Evolutionary conservation across 2,888 invertebrate genomes (phyloP), one percentile per base, ranked within the genome.

Genomic region (Scaptomyza parva): DNA sequence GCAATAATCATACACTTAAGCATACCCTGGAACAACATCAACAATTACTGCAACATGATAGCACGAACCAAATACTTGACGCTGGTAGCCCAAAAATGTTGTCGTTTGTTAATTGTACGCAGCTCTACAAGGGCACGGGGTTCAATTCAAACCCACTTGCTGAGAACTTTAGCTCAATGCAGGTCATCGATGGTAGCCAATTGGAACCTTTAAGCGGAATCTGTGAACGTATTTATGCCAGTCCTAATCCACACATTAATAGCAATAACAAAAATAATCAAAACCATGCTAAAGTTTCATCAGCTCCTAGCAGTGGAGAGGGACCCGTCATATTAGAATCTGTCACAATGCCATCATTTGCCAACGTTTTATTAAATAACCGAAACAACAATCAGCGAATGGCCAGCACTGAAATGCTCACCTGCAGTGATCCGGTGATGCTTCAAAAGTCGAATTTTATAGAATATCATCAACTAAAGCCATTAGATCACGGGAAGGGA

Each of bases 41-140:
- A 35, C 69, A 71, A 22, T 11, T 70, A 43, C 52, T 70, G 50
- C 61, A 67, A 7, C 79, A 84, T 69, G 88, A 89, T 74, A 88
- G 89, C 47, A 89, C 90, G 73, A 89, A 90, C 84, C 89, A 90
- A 68, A 89, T 90, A 89, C 70, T 90, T 26, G 89, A 76, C 14
- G 88, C 89, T 24, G 89, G 89, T 43, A 89, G 78, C 64, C 73
- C 84, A 4, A 88, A 88, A 2, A 68, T 78, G 30, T 66, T 84
- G 26, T 65, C 86, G 5, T 74, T 86, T n/a, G 73, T 78, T 14
- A 73, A 48, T 28, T 68, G 73, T 45, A 51, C 68, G 0, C 87
- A 86, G 8, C 33, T 86, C 47, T 70, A 76, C 17, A 79, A 85
- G 67, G 78, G 78, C 12, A 45, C 60, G 4, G 64, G 48, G 43